Percentiles rank a stretch among this genome's conserved stretches.
Conservation (phyloP, 2,113 vertebrate species). For the Oriolus oriolus region DNA sequence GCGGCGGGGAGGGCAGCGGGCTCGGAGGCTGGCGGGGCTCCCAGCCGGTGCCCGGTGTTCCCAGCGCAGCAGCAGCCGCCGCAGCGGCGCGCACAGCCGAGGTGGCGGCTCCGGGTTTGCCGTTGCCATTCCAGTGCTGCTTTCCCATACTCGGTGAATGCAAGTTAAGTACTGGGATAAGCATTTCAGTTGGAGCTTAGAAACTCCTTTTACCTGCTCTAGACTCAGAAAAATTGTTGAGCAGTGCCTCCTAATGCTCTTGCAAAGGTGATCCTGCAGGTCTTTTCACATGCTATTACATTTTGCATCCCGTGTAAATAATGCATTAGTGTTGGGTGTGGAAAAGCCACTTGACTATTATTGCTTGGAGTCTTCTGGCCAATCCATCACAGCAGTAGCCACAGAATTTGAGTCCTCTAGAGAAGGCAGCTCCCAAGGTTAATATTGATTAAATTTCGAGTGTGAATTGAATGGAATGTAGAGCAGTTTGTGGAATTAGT, state of each 20-base stretch:
- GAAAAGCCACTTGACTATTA: neutral
- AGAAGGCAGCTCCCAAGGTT: neutral
- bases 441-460: neutral
- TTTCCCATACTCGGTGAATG: neutral
- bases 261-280: neutral
- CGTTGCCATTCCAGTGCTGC: neutral
- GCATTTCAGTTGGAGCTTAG: neutral
- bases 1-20: neutral
- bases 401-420: neutral
- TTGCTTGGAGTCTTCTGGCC: neutral
- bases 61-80: neutral
- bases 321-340: neutral
- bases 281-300: neutral
- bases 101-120: neutral
- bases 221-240: neutral
- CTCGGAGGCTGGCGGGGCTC: neutral
- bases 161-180: neutral
- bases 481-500: neutral
- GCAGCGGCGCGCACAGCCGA: neutral
- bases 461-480: neutral
- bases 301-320: neutral
- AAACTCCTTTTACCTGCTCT: neutral
- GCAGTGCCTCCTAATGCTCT: slow-evolving; percentile 55
- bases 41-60: neutral
- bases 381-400: neutral